Evolutionary conservation across 1,140 invertebrate species (phyloP).

Genomic region (Gryllus bimaculatus): DNA sequence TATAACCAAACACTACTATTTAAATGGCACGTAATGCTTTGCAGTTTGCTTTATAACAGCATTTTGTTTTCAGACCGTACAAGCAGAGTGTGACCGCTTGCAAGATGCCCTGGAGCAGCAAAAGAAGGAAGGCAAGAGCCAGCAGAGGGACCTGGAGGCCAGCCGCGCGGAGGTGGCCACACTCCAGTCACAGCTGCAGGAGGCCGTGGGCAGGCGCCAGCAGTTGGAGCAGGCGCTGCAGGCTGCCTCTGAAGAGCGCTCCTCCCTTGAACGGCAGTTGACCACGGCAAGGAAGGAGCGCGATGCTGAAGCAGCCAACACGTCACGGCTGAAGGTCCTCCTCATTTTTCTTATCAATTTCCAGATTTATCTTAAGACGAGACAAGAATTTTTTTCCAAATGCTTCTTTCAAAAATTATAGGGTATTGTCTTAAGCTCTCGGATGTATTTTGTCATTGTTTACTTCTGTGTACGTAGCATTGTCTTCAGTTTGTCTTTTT

Average conservation of each 20-base stretch:
- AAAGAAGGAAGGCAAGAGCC: conserved; percentile 34
- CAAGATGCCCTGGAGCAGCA: conserved; percentile 41
- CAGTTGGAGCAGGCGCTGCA: neutral
- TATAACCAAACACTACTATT: no score
- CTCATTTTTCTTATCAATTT: neutral
- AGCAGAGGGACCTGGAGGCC: conserved; percentile 34
- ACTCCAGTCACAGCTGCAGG: conserved; percentile 35
- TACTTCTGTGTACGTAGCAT: no score
- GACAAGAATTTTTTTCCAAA: conserved; percentile 28
- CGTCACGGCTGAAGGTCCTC: neutral
- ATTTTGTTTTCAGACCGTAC: conserved; percentile 36
- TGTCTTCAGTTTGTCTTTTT: no score
- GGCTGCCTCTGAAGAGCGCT: conserved; percentile 13
- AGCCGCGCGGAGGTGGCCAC: conserved; percentile 36
- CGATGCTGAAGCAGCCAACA: neutral
- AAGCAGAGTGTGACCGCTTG: conserved; percentile 41
- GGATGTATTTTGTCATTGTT: no score
- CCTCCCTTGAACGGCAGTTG: neutral
- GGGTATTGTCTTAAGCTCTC: no score
- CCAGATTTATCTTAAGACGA: conserved; percentile 25
- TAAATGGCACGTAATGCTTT: no score
- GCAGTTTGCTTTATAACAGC: neutral
- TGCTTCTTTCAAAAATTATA: no score
- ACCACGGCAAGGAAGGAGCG: neutral
- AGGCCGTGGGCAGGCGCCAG: conserved; percentile 16